Base-by-base conservation (phyloP, 2,797 vertebrate genomes). In the Neosilurus mollespiculum region DNA sequence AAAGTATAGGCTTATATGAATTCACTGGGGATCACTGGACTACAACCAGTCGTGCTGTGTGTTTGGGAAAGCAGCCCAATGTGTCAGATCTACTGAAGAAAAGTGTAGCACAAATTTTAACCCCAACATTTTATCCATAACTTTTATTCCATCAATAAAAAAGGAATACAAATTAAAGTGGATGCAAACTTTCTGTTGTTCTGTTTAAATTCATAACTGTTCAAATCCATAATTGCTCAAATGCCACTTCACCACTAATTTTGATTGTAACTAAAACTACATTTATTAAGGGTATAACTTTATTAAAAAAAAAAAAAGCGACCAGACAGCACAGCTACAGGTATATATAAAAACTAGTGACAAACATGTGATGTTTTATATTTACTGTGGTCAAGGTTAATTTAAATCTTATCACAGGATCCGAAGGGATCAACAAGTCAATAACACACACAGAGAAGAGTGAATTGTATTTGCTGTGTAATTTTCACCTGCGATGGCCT, bases 1-100 rank as follows among this genome's bases (percentile, higher is more conserved):
- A 30, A 51, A 69, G 76, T n/a, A 69, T 67, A 54, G 7, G 4
- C 12, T 66, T 9, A n/a, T 15, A 56, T 14, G 59, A 71, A 71
- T 59, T 81, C 22, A 24, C 2, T 34, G 24, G 20, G 49, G 49
- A 20, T 54, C 72, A 56, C 5, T 14, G 15, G 65, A 58, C 30
- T 69, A 15, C 30, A 37, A 11, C 20, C 53, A 78, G 65, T 72
- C 82, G 22, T 64, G 14, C 16, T 56, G 24, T 71, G 73, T 72
- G 26, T 64, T 56, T 83, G 54, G 54, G 22, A 56, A 83, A 65
- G 58, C 58, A 64, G 20, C 58, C 16, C 49, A 37, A 24, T 30
- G 30, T 34, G 1, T 78, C 43, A 49, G 51, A 20, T 69, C 51
- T 5, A 15, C 14, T 66, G 14, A 16, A 66, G 26, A 66, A 14